Evolutionary conservation across 1,140 invertebrate genomes (phyloP).

Genomic region (Lethocerus indicus): DNA sequence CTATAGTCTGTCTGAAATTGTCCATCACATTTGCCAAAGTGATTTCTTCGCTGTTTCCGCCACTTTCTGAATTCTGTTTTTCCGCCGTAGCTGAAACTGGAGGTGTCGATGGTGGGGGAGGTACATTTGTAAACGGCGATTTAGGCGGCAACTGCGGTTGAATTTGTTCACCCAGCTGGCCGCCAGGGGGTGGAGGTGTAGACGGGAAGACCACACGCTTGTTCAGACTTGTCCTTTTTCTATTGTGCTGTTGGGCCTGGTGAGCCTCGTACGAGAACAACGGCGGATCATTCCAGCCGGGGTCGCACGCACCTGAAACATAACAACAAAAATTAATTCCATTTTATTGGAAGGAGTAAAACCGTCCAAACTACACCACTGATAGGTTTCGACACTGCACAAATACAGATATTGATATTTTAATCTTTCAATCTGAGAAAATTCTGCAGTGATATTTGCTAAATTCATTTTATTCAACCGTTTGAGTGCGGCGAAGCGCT

Average conservation of each 20-base stretch:
- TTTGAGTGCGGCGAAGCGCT: no score
- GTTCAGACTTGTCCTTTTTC: constrained; percentile 23
- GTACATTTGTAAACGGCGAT: no score
- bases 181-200: constrained; percentile 7
- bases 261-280: constrained; percentile 24
- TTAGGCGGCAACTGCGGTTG: no score
- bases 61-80: neutral
- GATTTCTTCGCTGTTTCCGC: constrained; percentile 17
- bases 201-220: constrained; percentile 29
- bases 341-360: no score
- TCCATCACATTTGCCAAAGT: constrained; percentile 11
- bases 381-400: no score
- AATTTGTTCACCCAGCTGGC: no score
- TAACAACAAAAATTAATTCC: no score
- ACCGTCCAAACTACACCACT: no score
- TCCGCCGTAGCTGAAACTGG: constrained; percentile 17
- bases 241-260: constrained; percentile 15
- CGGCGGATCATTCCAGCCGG: constrained; percentile 34
- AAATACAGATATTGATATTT: no score
- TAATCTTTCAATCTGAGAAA: no score
- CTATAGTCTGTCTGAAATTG: constrained; percentile 8
- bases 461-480: no score
- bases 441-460: no score
- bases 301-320: constrained; percentile 17
- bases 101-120: constrained; percentile 6